phyloP scores from a whole-genome alignment of 2,888 invertebrate species.

The Ferdinandea cuprea region DNA sequence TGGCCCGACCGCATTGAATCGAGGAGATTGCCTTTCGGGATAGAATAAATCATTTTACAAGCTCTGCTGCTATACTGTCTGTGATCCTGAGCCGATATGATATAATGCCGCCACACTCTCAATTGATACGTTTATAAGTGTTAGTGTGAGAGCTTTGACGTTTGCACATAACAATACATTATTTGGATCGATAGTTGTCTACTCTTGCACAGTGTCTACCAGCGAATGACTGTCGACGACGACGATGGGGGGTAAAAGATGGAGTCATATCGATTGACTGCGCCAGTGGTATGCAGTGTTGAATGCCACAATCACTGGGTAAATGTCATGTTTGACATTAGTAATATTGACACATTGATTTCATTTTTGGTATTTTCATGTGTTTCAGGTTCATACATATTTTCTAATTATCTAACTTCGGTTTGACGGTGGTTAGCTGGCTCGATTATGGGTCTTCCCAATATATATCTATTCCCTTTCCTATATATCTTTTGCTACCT shows the following conservation, averaged over 20 bases:
- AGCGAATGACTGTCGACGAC: neutral
- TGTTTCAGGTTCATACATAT: conserved; percentile 26
- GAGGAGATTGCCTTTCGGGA: conserved; percentile 65
- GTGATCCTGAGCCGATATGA: neutral
- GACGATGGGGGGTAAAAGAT: conserved; percentile 10
- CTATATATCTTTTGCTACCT: too few relatives aligned
- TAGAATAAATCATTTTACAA: conserved; percentile 71
- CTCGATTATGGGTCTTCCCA: too few relatives aligned
- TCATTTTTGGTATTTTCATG: conserved; percentile 64
- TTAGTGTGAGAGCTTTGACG: conserved; percentile 40
- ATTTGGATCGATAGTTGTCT: conserved; percentile 40
- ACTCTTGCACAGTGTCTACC: neutral
- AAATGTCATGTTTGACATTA: conserved; percentile 74
- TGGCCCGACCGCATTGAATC: conserved; percentile 48
- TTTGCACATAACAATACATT: conserved; percentile 1
- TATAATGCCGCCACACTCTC: conserved; percentile 3
- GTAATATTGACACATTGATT: conserved; percentile 70
- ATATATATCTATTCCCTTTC: too few relatives aligned
- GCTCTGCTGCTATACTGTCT: conserved; percentile 43
- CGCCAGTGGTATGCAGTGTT: conserved; percentile 68
- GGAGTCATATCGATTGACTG: conserved; percentile 52
- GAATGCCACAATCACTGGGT: conserved; percentile 73
- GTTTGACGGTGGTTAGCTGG: too few relatives aligned
- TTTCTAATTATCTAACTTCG: conserved; percentile 37
- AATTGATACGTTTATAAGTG: conserved; percentile 55